Conservation (phyloP, 1,140 invertebrate species). For the Saxidomus purpurata region DNA sequence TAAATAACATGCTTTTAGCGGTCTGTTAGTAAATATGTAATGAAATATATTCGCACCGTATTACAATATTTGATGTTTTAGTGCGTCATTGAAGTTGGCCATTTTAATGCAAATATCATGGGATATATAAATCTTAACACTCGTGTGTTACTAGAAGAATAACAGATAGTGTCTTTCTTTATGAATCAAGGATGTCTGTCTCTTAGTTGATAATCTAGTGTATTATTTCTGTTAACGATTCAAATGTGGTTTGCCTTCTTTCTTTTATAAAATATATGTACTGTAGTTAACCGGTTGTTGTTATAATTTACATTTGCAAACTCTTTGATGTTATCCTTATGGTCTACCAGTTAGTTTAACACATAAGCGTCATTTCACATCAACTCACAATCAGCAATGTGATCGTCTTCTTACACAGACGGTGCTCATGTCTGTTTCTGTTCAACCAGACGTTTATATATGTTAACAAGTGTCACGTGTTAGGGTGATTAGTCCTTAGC, state of each 20-base stretch:
- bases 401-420: not conserved
- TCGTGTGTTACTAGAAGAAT: not conserved
- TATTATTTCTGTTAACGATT: not conserved
- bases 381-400: not conserved
- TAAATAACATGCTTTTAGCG: constrained; percentile 12
- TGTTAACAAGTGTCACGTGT: too few species aligned
- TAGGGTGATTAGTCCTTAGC: too few species aligned
- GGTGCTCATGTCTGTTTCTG: not conserved
- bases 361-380: not conserved
- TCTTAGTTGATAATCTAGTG: not conserved
- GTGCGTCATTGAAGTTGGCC: not conserved
- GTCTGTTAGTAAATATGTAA: constrained; percentile 38
- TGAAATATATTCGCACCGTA: constrained; percentile 14
- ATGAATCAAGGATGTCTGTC: not conserved
- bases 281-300: not conserved
- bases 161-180: not conserved
- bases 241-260: not conserved
- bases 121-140: constrained; percentile 7
- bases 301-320: not conserved
- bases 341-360: not conserved
- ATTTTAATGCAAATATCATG: constrained; percentile 21
- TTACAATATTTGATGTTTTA: constrained; percentile 26
- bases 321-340: not conserved
- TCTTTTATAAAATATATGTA: not conserved
- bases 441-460: too few species aligned